A percentile compares a stretch with the other conserved stretches of the same genome.
phyloP scores from a whole-genome alignment of 2,113 vertebrate species.

The Uropsilus gracilis region DNA sequence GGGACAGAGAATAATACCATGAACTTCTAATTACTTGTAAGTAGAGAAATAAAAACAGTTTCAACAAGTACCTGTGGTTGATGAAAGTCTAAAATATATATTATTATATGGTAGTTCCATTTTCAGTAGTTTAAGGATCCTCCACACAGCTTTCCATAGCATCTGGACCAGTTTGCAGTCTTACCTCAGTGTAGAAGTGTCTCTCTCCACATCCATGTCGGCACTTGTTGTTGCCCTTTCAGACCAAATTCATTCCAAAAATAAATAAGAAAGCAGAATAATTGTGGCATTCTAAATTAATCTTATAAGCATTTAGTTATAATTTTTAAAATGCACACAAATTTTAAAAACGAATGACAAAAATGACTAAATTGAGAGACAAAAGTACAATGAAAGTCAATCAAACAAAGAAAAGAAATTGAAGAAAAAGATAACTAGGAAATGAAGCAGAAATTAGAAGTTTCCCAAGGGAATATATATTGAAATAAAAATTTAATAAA shows the following conservation, averaged over 20 bases:
- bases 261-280: neutral
- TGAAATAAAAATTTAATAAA: conserved; percentile 3
- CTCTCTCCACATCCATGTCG: no score
- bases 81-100: neutral
- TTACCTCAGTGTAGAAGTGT: no score
- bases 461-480: neutral
- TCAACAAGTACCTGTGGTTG: neutral
- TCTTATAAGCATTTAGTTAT: neutral
- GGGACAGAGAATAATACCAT: neutral
- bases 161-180: no score
- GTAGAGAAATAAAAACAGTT: neutral
- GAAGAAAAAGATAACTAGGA: neutral
- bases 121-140: no score
- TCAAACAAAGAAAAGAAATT: neutral
- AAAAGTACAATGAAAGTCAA: neutral
- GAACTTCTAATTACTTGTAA: neutral
- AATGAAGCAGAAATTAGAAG: neutral
- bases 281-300: neutral
- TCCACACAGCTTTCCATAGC: no score
- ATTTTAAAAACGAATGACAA: neutral
- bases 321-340: neutral
- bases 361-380: neutral
- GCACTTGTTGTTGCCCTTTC: no score
- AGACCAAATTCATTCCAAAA: neutral
- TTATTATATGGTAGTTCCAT: no score